These are phyloP conservation scores for Smithornis capensis DNA, from an alignment of 2,113 vertebrate genomes.

Conservation along the genomic window DNA sequence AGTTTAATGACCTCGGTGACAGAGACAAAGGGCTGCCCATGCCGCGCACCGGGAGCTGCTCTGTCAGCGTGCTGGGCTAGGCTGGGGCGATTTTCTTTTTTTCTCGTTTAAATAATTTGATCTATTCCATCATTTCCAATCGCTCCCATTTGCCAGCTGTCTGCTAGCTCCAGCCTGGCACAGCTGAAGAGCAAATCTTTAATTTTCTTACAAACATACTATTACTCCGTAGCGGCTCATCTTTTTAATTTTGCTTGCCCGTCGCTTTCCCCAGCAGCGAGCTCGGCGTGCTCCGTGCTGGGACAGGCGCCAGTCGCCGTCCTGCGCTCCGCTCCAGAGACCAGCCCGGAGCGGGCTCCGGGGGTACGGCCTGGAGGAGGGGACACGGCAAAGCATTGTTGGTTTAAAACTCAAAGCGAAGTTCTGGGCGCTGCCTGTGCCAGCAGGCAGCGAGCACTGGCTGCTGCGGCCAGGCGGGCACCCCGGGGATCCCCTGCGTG, in stretches of 20 bases:
- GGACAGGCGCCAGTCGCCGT: not conserved
- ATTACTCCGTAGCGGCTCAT: not conserved
- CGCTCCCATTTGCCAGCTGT: constrained; percentile 47
- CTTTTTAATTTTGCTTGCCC: not conserved
- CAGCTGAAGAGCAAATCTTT: constrained; percentile 4
- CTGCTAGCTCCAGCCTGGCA: constrained; percentile 17
- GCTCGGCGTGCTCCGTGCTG: not conserved
- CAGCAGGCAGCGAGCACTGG: not conserved
- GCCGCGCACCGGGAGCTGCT: constrained; percentile 42
- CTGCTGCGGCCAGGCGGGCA: fast-evolving
- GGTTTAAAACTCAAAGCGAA: not conserved
- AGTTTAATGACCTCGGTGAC: constrained; percentile 55
- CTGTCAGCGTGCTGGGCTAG: constrained; percentile 59
- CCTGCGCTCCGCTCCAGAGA: not conserved
- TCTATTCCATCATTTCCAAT: constrained; percentile 45
- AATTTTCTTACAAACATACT: constrained; percentile 28
- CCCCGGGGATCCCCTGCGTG: not conserved
- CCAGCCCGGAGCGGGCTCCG: not conserved
- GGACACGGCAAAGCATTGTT: fast-evolving
- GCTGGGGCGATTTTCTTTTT: constrained; percentile 34
- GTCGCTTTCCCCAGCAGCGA: not conserved
- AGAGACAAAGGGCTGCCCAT: constrained; percentile 60
- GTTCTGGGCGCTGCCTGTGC: not conserved
- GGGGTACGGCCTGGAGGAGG: not conserved
- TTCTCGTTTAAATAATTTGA: constrained; percentile 59